Percentiles rank a stretch among this genome's conserved stretches.
These are phyloP conservation scores for Gasterosteus aculeatus DNA, from an alignment of 2,113 vertebrate genomes.

Conservation along the genomic window DNA sequence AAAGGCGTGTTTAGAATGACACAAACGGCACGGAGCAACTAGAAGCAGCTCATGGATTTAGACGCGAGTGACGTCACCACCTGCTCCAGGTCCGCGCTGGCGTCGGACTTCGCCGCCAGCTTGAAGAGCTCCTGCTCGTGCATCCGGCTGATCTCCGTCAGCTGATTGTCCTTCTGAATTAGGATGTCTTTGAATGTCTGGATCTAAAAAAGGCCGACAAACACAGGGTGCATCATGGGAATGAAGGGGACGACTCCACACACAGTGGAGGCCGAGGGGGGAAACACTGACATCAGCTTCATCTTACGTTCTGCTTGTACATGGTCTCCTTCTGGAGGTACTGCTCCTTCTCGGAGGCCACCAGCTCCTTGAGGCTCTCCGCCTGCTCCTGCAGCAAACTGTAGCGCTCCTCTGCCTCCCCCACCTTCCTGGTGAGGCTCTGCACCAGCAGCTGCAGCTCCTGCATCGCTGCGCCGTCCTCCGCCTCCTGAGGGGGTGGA, in stretches of 20 bases:
- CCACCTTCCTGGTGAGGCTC: conserved; percentile 88
- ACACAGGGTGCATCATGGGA: not conserved
- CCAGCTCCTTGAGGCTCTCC: conserved; percentile 80
- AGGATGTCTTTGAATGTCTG: conserved; percentile 87
- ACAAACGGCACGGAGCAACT: not conserved
- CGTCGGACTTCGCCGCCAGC: conserved; percentile 88
- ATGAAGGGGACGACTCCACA: too few relatives aligned
- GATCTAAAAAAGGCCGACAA: conserved; percentile 75
- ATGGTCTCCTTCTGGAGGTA: conserved; percentile 86
- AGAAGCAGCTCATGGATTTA: not conserved
- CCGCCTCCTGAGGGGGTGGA: conserved; percentile 47
- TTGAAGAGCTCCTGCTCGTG: conserved; percentile 91
- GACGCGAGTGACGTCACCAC: conserved; percentile 58
- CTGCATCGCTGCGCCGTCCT: conserved; percentile 71
- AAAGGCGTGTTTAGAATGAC: too few relatives aligned
- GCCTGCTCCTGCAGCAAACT: conserved; percentile 87
- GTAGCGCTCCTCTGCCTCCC: conserved; percentile 87
- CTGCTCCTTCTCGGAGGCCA: conserved; percentile 81
- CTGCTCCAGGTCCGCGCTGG: conserved; percentile 90
- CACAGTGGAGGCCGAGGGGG: not conserved
- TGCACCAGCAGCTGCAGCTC: conserved; percentile 85
- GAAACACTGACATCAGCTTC: too few relatives aligned
- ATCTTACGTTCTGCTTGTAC: conserved; percentile 83
- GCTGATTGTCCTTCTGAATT: conserved; percentile 85
- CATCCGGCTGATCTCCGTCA: conserved; percentile 81